A percentile compares a stretch with the other conserved stretches of the same genome.
phyloP scores from a whole-genome alignment of 2,113 vertebrate species.

The Rhinopomastus cyanomelas region DNA sequence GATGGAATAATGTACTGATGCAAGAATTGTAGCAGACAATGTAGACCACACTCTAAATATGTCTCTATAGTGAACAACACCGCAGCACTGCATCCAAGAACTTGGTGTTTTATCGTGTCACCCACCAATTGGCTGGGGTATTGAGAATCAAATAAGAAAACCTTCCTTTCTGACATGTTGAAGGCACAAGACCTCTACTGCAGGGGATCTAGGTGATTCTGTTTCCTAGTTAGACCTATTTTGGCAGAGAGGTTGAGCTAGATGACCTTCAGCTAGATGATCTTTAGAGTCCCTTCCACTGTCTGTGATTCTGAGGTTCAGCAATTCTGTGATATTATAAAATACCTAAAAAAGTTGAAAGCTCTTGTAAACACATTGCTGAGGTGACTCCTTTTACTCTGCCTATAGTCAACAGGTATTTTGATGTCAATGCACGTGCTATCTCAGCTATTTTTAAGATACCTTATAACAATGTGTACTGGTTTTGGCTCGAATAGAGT shows the following conservation, averaged over 20 bases:
- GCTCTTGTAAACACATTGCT: not conserved
- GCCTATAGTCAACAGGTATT: no score
- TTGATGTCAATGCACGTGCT: no score
- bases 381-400: not conserved
- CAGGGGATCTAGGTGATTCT: no score
- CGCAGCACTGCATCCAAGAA: not conserved
- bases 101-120: not conserved
- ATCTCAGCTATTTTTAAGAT: not conserved
- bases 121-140: not conserved
- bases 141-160: not conserved
- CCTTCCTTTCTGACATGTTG: not conserved
- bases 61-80: not conserved
- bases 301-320: no score
- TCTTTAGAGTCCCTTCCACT: no score
- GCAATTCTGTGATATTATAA: no score
- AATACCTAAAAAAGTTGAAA: not conserved
- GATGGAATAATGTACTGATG: not conserved
- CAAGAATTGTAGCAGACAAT: not conserved
- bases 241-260: no score
- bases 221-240: no score
- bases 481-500: no score
- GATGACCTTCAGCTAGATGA: no score
- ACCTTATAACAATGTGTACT: not conserved
- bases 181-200: not conserved
- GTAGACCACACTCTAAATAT: not conserved